These are phyloP conservation scores for Lacanobia wlatinum DNA, from an alignment of 2,888 invertebrate genomes.

Conservation along the genomic window DNA sequence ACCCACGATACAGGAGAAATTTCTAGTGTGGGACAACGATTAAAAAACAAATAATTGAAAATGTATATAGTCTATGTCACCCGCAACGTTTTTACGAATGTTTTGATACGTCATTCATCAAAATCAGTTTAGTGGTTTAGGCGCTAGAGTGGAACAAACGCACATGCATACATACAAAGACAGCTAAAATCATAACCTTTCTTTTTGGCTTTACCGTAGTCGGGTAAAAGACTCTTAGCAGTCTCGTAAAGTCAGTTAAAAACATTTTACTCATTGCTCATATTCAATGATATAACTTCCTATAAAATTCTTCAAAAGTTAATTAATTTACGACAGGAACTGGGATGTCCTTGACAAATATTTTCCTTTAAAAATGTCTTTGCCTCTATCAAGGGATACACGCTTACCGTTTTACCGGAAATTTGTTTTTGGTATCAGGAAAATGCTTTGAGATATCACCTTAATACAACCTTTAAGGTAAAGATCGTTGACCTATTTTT, in stretches of 20 bases:
- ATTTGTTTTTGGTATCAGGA: constrained; percentile 23
- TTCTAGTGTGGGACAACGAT: no score
- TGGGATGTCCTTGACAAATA: constrained; percentile 20
- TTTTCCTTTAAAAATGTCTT: constrained; percentile 19
- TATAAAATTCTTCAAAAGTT: neutral
- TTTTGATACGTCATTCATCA: no score
- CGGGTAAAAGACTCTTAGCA: no score
- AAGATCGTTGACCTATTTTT: constrained; percentile 1
- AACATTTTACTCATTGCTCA: neutral
- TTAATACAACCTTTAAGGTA: neutral
- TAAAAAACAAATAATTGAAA: no score
- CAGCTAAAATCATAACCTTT: no score
- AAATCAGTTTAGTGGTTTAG: no score
- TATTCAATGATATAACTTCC: neutral
- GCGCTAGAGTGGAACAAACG: no score
- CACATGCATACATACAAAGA: no score
- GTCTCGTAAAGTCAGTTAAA: neutral
- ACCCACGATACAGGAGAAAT: no score
- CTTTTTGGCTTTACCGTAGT: no score
- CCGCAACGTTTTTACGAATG: no score
- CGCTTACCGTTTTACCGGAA: constrained; percentile 25
- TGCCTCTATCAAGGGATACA: constrained; percentile 6
- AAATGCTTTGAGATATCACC: constrained; percentile 11
- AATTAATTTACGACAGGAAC: constrained; percentile 22
- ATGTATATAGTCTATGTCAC: no score